Evolutionary conservation across 2,888 invertebrate genomes (phyloP), one percentile per base, ranked within the genome.

Genomic region (Chrysodeixis includens): DNA sequence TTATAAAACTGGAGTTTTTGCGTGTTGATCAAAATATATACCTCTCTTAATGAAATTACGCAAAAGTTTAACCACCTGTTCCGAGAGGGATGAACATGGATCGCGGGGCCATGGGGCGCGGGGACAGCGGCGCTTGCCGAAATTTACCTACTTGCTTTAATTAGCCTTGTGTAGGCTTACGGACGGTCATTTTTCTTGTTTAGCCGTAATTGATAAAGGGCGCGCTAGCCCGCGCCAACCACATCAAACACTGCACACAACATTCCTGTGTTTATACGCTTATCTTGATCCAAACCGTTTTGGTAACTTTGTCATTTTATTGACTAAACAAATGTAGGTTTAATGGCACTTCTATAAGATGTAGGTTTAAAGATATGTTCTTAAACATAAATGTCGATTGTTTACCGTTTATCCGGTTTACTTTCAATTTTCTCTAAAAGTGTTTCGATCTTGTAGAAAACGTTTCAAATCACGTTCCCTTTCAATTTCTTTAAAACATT

Each of bases 161-260:
- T 94, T 94, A 93, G 92, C 86, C 89, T 86, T 84, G 90, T 90
- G 93, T 92, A 91, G 88, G 92, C 90, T 92, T 91, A 92, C 88
- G 85, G 89, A 56, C 85, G 91, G 91, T 90, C 88, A 93, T 94
- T 94, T 94, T 94, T 94, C 94, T 94, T 94, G 90, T 93, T 93
- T 93, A 94, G 90, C 84, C 88, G 90, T 94, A 93, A 94, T 93
- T 93, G 94, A 94, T 93, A 93, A 91, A 92, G 92, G 92, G 92
- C 88, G 86, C 77, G 81, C 81, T 83, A 76, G 83, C 78, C 80
- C 78, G 77, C 64, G 78, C 83, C 78, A 75, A 83, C 87, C 86
- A 85, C 88, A 86, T 86, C 86, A 86, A 88, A 86, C 78, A 83
- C 72, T 83, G 83, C 84, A 84, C 78, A 78, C 81, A 82, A 80